Evolutionary conservation across 2,113 vertebrate species (phyloP).

Genomic region (Lepus timidus): DNA sequence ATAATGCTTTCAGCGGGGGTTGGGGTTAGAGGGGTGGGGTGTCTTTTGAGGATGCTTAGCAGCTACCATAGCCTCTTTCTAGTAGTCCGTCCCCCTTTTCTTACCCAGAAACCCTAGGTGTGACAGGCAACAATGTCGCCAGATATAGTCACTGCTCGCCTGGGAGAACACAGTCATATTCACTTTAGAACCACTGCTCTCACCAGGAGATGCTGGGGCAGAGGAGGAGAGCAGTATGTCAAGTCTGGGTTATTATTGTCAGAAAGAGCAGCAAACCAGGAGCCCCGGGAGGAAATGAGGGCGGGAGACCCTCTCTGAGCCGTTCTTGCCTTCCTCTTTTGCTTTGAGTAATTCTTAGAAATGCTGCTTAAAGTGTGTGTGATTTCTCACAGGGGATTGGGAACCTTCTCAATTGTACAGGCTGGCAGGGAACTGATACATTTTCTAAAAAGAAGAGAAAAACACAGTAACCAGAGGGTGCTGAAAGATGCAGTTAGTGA

Average conservation of each 20-base stretch:
- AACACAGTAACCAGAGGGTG: background rate
- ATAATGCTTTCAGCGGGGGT: background rate
- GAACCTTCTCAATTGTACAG: background rate
- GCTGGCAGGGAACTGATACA: background rate
- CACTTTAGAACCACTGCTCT: background rate
- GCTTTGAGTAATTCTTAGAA: background rate
- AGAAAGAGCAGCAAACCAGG: background rate
- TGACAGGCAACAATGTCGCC: background rate
- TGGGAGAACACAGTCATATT: background rate
- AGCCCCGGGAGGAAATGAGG: background rate
- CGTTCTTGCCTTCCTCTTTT: background rate
- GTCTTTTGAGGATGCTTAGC: background rate
- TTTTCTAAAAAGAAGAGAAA: constrained; percentile 49
- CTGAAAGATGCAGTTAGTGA: constrained; percentile 38
- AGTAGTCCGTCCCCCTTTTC: rapidly evolving
- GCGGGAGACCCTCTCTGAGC: background rate
- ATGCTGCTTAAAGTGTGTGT: background rate
- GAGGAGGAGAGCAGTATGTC: background rate
- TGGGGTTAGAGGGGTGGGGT: no score
- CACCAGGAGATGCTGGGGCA: background rate
- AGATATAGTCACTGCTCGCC: background rate
- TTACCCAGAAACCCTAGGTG: background rate
- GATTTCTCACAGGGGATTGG: background rate
- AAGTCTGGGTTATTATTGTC: background rate
- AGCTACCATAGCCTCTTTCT: background rate